phyloP scores from a whole-genome alignment of 2,113 vertebrate genomes.

The Hymenochirus boettgeri region DNA sequence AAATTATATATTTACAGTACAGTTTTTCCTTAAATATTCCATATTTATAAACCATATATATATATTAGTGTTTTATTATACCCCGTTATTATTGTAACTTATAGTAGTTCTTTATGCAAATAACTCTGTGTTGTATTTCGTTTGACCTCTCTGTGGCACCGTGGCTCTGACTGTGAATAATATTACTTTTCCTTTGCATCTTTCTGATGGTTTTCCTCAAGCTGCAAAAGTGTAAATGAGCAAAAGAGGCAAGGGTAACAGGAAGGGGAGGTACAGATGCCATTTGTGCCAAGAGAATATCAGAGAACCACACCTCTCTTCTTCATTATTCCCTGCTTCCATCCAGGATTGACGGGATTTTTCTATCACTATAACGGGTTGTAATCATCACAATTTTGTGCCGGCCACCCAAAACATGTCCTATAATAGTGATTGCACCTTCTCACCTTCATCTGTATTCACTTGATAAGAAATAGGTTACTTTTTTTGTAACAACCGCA shows the following conservation, averaged over 20 bases:
- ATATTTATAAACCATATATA: too few species aligned
- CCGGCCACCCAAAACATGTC: slow-evolving; percentile 11
- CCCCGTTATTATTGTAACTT: too few species aligned
- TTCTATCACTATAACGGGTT: slow-evolving; percentile 8
- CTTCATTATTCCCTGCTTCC: slow-evolving; percentile 27
- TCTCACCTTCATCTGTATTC: background rate
- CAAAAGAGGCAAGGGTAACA: slow-evolving; percentile 19
- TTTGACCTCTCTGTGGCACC: background rate
- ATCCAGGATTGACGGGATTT: background rate
- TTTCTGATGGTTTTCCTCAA: slow-evolving; percentile 21
- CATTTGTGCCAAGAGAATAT: slow-evolving; percentile 12
- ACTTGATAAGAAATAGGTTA: too few species aligned
- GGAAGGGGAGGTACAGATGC: slow-evolving; percentile 3
- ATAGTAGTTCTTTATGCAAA: too few species aligned
- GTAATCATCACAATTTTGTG: slow-evolving; percentile 13
- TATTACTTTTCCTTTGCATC: slow-evolving; percentile 24
- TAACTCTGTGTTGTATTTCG: background rate
- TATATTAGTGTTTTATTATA: too few species aligned
- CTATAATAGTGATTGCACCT: background rate
- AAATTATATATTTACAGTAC: too few species aligned
- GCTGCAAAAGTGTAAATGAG: slow-evolving; percentile 23
- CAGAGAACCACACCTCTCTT: slow-evolving; percentile 4
- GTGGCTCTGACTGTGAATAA: slow-evolving; percentile 8
- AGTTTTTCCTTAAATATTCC: too few species aligned
- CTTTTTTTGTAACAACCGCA: too few species aligned